A percentile compares a stretch with the other conserved stretches of the same genome.
These are phyloP conservation scores for Podiceps cristatus DNA, from an alignment of 2,113 vertebrate genomes.

Conservation along the genomic window DNA sequence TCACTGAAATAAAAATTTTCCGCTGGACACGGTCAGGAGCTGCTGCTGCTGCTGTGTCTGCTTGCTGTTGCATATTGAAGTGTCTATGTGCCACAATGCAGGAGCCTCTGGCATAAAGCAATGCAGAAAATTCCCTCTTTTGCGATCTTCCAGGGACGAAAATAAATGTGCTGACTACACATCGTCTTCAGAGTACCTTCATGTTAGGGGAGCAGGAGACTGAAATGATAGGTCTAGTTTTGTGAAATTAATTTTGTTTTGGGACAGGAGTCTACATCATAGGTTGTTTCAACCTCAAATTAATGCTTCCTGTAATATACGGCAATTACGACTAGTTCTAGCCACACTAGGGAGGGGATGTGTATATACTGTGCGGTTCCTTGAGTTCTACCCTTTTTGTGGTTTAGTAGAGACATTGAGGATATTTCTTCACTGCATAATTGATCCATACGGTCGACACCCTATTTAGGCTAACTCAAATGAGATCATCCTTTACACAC, in stretches of 20 bases:
- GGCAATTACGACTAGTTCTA: not conserved
- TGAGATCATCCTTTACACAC: slow-evolving; percentile 25
- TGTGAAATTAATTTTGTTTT: not conserved
- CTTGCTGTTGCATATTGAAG: not conserved
- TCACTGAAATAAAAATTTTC: not conserved
- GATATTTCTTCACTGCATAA: not conserved
- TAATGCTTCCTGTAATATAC: not conserved
- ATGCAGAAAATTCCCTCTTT: not conserved
- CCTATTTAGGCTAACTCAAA: not conserved
- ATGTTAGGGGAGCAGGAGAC: not conserved
- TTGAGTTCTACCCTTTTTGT: not conserved
- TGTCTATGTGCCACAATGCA: not conserved
- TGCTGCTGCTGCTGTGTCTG: not conserved
- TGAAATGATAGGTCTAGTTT: not conserved
- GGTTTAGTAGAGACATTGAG: not conserved
- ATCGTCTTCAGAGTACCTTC: not conserved
- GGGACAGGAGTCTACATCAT: not conserved
- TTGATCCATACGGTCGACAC: not conserved
- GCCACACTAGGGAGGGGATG: not conserved
- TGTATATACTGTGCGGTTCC: not conserved
- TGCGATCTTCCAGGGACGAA: not conserved
- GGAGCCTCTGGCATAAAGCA: not conserved
- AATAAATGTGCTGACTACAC: not conserved
- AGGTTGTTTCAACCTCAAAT: not conserved
- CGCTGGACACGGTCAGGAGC: not conserved